Conservation (phyloP, 2,113 vertebrate genomes). For the Bambusicola thoracicus region DNA sequence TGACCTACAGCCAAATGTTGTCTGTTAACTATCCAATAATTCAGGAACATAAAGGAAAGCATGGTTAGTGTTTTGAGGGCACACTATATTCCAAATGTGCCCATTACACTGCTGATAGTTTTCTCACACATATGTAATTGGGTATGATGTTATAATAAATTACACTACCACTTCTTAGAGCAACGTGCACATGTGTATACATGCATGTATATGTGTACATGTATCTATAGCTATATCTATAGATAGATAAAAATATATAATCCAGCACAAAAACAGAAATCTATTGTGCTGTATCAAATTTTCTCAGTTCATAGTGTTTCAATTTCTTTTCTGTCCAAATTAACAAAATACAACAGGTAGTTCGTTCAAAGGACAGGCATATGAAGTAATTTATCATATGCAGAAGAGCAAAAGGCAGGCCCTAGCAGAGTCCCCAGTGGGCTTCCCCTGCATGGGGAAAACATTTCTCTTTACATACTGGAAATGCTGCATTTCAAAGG, state of each 20-base stretch:
- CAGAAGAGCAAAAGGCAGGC: not conserved
- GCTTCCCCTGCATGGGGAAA: too few relatives aligned
- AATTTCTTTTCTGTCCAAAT: not conserved
- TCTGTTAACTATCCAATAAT: not conserved
- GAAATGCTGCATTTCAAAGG: not conserved
- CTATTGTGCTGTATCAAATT: not conserved
- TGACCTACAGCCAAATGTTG: not conserved
- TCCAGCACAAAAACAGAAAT: not conserved
- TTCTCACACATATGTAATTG: not conserved
- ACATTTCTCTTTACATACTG: not conserved
- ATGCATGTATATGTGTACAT: not conserved
- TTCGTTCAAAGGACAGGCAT: fast-evolving
- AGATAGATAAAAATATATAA: not conserved
- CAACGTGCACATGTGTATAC: not conserved
- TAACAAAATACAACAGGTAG: not conserved
- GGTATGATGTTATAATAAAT: not conserved
- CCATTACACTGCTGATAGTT: not conserved
- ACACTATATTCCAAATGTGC: not conserved
- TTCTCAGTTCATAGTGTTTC: not conserved
- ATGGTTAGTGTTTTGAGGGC: not conserved
- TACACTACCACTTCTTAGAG: not conserved
- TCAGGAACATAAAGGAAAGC: not conserved
- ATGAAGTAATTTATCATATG: not conserved
- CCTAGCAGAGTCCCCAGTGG: not conserved
- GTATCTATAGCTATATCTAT: not conserved